Base-by-base conservation (phyloP, 2,797 vertebrate species). In the Xerus rutilus region DNA sequence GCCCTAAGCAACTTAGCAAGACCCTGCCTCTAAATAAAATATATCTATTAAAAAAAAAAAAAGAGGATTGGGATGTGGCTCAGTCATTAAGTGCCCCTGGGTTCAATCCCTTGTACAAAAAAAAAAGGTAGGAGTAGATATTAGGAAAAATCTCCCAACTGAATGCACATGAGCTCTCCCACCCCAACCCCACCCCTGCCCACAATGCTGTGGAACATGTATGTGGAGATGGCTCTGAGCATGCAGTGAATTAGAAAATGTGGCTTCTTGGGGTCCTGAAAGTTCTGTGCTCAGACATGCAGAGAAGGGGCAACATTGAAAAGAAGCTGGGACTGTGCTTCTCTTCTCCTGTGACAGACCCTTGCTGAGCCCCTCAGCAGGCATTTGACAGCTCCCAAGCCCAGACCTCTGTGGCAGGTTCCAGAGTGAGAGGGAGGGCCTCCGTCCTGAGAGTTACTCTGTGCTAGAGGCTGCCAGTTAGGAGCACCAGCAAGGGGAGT, bases 81-180 rank as follows among this genome's bases (percentile, higher is more conserved):
- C 49, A 52, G 5, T 52, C 14, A 17, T 15, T 52, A 52, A 52
- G 52, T 17, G 5, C 54, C 49, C 54, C 54, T 57, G 20, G 1
- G 54, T 21, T 49, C 49, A 49, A 49, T 49, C 11, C 49, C 49
- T 49, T 39, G 39, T 39, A 39, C 39, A 39, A 39, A 12, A 49
- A 49, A 49, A 49, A 49, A 47, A 47, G 45, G 45, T 47, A 17
- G 54, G 39, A 39, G 54, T 57, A 57, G 65, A 21, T 67, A 7
- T 43, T 64, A 32, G 5, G 39, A 12, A 57, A 59, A 52, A 25
- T 7, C 18, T 23, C 45, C 35, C 45, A 52, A 6, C 0, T 3
- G 18, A 70, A 49, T 52, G 9, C 18, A 35, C 0, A 0, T 20
- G 39, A 30, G 43, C 47, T 23, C 0, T 21, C 11, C 10, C 45